Evolutionary conservation across 2,888 invertebrate genomes (phyloP).

Genomic region (Cenopis cana): DNA sequence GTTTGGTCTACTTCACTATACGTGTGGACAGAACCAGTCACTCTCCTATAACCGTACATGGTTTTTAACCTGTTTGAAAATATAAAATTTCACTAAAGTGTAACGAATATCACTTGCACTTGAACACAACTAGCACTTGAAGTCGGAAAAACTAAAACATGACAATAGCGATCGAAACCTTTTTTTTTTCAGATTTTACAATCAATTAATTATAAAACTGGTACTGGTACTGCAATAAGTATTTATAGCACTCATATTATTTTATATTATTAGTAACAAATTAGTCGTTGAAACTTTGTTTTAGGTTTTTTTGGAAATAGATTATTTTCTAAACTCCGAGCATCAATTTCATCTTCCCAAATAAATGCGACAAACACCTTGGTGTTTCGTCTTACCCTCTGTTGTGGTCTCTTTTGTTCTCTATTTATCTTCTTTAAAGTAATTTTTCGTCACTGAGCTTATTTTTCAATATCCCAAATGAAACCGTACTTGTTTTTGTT

Average conservation of each 20-base stretch:
- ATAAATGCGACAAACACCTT: neutral
- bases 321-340: neutral
- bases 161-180: neutral
- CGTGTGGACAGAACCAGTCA: slow-evolving; percentile 2
- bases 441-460: slow-evolving; percentile 9
- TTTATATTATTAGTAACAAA: neutral
- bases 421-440: slow-evolving; percentile 15
- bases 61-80: neutral
- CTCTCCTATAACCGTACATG: slow-evolving; percentile 21
- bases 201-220: neutral
- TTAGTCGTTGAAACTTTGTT: neutral
- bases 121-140: too few relatives aligned
- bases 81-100: neutral
- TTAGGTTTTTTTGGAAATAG: neutral
- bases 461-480: neutral
- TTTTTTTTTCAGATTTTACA: neutral
- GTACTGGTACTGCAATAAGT: neutral
- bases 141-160: neutral
- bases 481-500: slow-evolving; percentile 1
- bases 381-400: neutral
- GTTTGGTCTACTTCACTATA: slow-evolving; percentile 26
- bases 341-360: neutral
- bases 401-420: neutral
- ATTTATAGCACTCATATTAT: neutral
- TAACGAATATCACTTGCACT: neutral